Evolutionary conservation across 64 coral and sea anemone species (phyloP), one percentile per base, ranked within the genome.

Genomic region (Astreopora myriophthalma): DNA sequence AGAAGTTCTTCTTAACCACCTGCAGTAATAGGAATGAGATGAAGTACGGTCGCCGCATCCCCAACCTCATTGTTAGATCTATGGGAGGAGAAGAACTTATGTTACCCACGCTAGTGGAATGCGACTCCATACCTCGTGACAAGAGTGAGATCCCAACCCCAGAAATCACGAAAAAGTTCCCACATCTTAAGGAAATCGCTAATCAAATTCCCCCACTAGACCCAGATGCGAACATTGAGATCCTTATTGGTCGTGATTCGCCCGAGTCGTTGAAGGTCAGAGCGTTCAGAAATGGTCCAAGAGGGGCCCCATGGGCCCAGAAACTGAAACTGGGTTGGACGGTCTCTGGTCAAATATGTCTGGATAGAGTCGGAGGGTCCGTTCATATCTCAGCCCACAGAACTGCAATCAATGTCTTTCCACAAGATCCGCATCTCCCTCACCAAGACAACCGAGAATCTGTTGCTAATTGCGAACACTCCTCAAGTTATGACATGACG

Each of bases 101-200:
- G 17, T 51, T 92, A 10, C 89, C 89, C 13, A 71, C 63, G 4
- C 34, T 92, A 17, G 34, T 57, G 32, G 79, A 92, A 62, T 85
- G 78, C 34, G 89, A 93, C 35, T 20, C n/a, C 36, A 93, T 93
- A 14, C 83, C 91, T 13, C 69, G 28, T 10, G 91, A 87, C 66
- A 92, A 86, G 19, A 17, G 12, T 1, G 73, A 92, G 26, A 86
- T 86, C 2, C 72, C 90, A 14, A 86, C 81, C 9, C 80, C 66
- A 31, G 78, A 84, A 31, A 85, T 92, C 22, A 52, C 68, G 17
- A 48, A 42, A 30, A 60, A 61, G 27, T 76, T 88, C 17, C 70
- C 71, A 3, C 70, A 88, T 36, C 33, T 87, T 19, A 20, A 74
- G 72, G 27, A 8, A 7, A 63, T 88, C 26, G 51, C 86, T 73